A percentile compares a stretch with the other conserved stretches of the same genome.
phyloP scores from a whole-genome alignment of 2,113 vertebrate genomes.

The Pelobates fuscus region DNA sequence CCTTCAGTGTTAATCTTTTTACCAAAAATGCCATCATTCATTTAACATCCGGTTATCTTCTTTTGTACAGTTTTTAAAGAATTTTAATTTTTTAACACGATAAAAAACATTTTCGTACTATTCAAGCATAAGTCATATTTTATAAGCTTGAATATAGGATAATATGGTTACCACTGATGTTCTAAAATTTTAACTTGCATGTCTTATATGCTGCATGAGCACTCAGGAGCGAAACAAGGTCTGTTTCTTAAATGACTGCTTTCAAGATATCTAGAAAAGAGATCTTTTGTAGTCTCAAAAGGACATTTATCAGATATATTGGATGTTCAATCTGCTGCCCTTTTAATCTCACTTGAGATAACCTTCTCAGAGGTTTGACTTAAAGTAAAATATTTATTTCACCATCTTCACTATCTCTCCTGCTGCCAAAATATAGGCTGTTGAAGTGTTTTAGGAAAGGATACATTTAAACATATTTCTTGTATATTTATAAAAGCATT shows the following conservation, averaged over 20 bases:
- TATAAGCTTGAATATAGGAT: background rate
- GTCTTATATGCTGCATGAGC: constrained; percentile 32
- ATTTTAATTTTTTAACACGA: background rate
- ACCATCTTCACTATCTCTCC: constrained; percentile 22
- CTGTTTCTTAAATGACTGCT: constrained; percentile 44
- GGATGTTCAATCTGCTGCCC: constrained; percentile 48
- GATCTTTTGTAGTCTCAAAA: constrained; percentile 46
- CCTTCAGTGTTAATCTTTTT: too few species aligned
- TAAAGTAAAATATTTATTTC: constrained; percentile 50
- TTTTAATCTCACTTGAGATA: constrained; percentile 52
- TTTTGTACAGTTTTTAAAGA: too few species aligned
- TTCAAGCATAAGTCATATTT: background rate
- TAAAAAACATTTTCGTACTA: background rate
- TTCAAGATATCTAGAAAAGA: constrained; percentile 48
- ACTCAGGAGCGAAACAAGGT: constrained; percentile 33
- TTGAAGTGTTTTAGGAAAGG: constrained; percentile 8
- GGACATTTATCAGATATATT: constrained; percentile 49
- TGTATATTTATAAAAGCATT: too few species aligned
- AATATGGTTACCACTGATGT: constrained; percentile 1
- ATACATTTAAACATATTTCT: background rate
- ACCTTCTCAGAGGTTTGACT: constrained; percentile 47
- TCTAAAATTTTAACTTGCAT: constrained; percentile 35
- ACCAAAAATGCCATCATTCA: too few species aligned
- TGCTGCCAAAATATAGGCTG: constrained; percentile 2
- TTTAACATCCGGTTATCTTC: too few species aligned